These are phyloP conservation scores for Saguinus midas DNA, from an alignment of 2,113 vertebrate species.

Conservation along the genomic window DNA sequence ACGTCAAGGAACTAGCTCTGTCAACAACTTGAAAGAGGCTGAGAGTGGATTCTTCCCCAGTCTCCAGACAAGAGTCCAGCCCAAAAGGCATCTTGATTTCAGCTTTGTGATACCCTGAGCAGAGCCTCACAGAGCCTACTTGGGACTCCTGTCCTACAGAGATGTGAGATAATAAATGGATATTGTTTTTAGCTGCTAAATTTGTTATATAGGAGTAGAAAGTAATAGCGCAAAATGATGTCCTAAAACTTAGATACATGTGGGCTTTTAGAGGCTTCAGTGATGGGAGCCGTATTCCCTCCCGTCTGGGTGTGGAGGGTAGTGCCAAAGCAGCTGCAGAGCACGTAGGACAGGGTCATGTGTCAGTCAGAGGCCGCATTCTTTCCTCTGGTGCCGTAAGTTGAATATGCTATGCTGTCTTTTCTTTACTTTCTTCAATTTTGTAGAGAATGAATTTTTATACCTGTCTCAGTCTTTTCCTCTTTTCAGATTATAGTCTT, in stretches of 20 bases:
- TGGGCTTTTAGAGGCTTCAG: background rate
- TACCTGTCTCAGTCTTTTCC: background rate
- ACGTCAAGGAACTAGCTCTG: background rate
- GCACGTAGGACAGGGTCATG: background rate
- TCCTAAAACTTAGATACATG: background rate
- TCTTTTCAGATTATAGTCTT: background rate
- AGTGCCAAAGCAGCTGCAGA: background rate
- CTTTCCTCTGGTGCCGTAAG: background rate
- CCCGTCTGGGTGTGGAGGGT: background rate
- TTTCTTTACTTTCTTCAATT: slow-evolving; percentile 36
- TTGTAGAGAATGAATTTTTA: background rate
- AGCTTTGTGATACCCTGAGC: background rate
- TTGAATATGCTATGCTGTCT: background rate
- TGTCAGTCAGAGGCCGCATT: background rate
- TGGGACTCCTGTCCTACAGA: background rate
- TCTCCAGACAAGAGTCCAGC: background rate
- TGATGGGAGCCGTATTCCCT: background rate
- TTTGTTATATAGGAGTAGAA: background rate
- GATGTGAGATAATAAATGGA: background rate
- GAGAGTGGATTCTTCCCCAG: background rate
- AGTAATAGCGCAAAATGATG: background rate
- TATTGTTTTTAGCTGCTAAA: background rate
- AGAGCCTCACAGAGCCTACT: background rate
- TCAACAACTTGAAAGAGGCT: background rate
- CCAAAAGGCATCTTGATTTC: background rate